Base-by-base conservation (phyloP, 1,140 invertebrate genomes). In the Diabrotica undecimpunctata region DNA sequence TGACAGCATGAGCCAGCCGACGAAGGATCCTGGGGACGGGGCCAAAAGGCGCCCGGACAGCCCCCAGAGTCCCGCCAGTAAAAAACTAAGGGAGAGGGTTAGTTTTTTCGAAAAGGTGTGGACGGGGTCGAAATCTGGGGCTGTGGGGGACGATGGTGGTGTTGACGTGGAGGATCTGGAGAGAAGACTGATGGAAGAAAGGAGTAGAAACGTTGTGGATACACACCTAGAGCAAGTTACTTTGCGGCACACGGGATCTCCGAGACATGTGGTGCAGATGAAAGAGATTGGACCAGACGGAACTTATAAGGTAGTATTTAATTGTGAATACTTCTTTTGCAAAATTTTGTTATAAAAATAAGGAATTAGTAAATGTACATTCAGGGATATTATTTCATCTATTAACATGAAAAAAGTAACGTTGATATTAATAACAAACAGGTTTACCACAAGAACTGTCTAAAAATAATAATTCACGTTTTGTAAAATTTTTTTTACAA, bases 41-140 rank as follows among this genome's bases (percentile, higher is more conserved):
- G 65, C 68, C 35, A 67, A 72, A 62, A 39, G 72, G 68, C 66
- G 73, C 65, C 50, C 72, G 41, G 71, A 71, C 12, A 56, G 56
- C 13, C 66, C 68, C 0, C 12, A 64, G 50, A 71, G 66, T 13
- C 67, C 71, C 3, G 52, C 62, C 13, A 62, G 61, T n/a, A 78
- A 78, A 73, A 80, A 85, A 52, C 81, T 91, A 10, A 81, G 84
- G 52, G 87, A 91, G 69, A 84, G 86, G 72, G 89, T 92, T 62
- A 86, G 81, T 59, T 90, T 90, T 76, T 92, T 89, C 77, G 90
- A 93, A 71, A 87, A 88, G 78, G 83, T 91, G 14, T 91, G 88
- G 87, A 83, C 84, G 25, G 84, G 85, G 38, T 75, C 74, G 53
- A 75, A 75, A 37, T 74, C 77, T 10, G 79, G 79, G 36, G 78